Evolutionary conservation across 2,113 vertebrate genomes (phyloP).

Genomic region (Panthera leo): DNA sequence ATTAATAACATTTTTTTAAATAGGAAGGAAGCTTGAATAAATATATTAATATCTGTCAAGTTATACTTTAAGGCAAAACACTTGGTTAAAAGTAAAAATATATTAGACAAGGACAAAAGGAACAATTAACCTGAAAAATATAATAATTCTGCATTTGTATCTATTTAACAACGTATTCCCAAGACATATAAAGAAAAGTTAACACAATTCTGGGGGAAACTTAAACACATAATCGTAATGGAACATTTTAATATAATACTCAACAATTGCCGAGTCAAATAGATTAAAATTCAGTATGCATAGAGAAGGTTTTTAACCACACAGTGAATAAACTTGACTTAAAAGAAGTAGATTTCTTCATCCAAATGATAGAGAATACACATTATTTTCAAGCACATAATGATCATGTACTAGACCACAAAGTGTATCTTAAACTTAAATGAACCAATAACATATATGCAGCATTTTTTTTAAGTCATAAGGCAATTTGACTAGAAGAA

Average conservation of each 20-base stretch:
- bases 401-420: neutral
- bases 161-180: neutral
- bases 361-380: neutral
- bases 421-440: neutral
- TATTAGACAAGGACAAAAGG: neutral
- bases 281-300: neutral
- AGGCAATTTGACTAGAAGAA: neutral
- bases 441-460: neutral
- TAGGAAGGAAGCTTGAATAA: neutral
- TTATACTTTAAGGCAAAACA: constrained; percentile 19
- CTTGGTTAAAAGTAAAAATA: constrained; percentile 12
- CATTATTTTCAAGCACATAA: neutral
- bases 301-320: constrained; percentile 1
- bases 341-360: neutral
- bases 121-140: neutral
- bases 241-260: neutral
- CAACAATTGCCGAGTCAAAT: neutral
- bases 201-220: neutral
- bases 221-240: neutral
- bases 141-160: neutral
- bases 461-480: neutral
- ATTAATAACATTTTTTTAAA: neutral
- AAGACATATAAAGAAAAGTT: constrained; percentile 30
- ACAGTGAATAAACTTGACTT: neutral
- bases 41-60: neutral